Evolutionary conservation across 1,140 invertebrate genomes (phyloP).

Genomic region (Drosophila mauritiana): DNA sequence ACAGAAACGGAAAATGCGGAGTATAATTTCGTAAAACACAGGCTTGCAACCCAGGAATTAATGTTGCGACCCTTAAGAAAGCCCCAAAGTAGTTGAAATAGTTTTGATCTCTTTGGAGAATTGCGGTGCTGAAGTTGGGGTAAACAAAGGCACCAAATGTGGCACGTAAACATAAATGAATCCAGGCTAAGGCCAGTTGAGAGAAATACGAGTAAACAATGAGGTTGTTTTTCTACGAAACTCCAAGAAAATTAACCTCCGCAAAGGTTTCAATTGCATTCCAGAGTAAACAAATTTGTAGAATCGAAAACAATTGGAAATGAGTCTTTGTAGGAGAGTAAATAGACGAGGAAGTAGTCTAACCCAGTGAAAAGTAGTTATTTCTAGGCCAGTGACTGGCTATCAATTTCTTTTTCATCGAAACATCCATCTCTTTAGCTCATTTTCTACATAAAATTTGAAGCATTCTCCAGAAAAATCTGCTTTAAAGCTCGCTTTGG

Average conservation of each 20-base stretch:
- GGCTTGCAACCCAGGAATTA: conserved; percentile 8
- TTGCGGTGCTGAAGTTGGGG: conserved; percentile 16
- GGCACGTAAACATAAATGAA: conserved; percentile 48
- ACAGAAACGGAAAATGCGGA: conserved; percentile 45
- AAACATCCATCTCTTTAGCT: too few relatives aligned
- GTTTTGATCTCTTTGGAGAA: conserved; percentile 2
- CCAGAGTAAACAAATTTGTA: conserved; percentile 40
- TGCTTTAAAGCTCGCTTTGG: too few relatives aligned
- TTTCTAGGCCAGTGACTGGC: background rate
- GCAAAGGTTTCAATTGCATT: conserved; percentile 44
- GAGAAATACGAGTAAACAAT: conserved; percentile 54
- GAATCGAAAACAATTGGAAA: conserved; percentile 33
- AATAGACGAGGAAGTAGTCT: conserved; percentile 14
- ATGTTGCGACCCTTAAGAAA: conserved; percentile 11
- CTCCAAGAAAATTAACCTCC: conserved; percentile 42
- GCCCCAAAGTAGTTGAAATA: conserved; percentile 19
- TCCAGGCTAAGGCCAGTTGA: conserved; percentile 46
- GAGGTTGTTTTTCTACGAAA: conserved; percentile 33
- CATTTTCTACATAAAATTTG: too few relatives aligned
- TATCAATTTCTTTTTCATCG: background rate
- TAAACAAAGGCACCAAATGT: conserved; percentile 42
- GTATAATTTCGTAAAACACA: conserved; percentile 38
- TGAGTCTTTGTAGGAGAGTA: conserved; percentile 18
- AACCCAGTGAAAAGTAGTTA: conserved; percentile 5
- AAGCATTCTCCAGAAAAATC: too few relatives aligned